Percentiles rank a stretch among this genome's conserved stretches.
These are phyloP conservation scores for Alloplasta piceator DNA, from an alignment of 2,888 invertebrate species.

Conservation along the genomic window DNA sequence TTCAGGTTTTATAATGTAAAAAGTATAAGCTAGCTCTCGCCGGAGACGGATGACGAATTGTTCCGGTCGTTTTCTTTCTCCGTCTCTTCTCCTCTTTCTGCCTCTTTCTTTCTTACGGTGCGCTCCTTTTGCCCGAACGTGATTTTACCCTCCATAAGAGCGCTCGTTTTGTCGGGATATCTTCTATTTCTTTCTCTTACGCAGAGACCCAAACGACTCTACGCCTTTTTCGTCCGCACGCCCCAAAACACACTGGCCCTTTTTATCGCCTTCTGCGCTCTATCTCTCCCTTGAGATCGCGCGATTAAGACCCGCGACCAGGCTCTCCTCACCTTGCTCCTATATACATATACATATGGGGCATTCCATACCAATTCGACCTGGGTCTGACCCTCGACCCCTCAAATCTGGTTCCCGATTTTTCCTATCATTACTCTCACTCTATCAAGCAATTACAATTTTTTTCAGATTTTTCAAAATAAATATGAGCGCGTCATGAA, in stretches of 20 bases:
- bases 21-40: conserved; percentile 59
- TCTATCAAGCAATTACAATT: too few species aligned
- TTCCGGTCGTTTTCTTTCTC: conserved; percentile 70
- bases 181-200: conserved; percentile 9
- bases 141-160: conserved; percentile 49
- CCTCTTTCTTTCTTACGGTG: neutral
- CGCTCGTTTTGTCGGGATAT: conserved; percentile 47
- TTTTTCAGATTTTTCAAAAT: too few species aligned
- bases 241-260: conserved; percentile 48
- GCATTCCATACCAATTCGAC: too few species aligned
- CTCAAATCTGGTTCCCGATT: too few species aligned
- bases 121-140: conserved; percentile 41
- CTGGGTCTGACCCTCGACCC: too few species aligned
- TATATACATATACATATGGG: neutral
- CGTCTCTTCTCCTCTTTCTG: conserved; percentile 19
- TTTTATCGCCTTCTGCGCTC: conserved; percentile 58
- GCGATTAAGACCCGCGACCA: conserved; percentile 73
- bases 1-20: conserved; percentile 40
- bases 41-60: conserved; percentile 72
- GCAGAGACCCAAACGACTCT: conserved; percentile 45
- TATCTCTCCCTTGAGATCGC: conserved; percentile 75
- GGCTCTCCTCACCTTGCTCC: conserved; percentile 57
- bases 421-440: too few species aligned
- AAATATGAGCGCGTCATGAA: too few species aligned
- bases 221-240: conserved; percentile 54